Evolutionary conservation across 1,140 invertebrate species (phyloP), one percentile per base, ranked within the genome.

Genomic region (Helicoverpa zea): DNA sequence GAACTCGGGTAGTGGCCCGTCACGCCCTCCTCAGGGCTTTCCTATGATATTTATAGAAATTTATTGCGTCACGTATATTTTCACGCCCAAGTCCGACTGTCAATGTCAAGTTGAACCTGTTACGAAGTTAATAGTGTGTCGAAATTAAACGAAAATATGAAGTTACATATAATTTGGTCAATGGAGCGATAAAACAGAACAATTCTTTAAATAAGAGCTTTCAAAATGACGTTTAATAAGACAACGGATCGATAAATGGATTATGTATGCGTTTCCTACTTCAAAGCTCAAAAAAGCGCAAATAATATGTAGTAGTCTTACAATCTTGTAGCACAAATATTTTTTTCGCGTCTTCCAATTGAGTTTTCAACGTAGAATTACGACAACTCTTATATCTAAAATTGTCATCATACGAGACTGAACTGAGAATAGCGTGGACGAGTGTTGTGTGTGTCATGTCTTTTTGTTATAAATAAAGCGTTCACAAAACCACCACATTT

Each of bases 401-500:
- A 76, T 74, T 75, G 59, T 83, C 76, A 61, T 18, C 35, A 16
- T 75, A 72, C 75, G 64, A 66, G 81, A 47, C 63, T 75, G 49
- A 74, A 82, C 76, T 84, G 76, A 87, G 81, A 90, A 92, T 91
- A 91, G 77, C 79, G 54, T 58, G 49, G 82, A 84, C 84, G 84
- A 79, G 82, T 77, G 35, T 77, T 86, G 85, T 81, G 76, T 81
- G 74, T 91, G 89, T 89, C 90, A 88, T 84, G 80, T 70, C 72
- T 66, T 84, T 86, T 86, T 74, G 81, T 86, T 90, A 92, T 87
- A 93, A 91, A 90, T 91, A 91, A 23, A 82, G 30, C 87, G 81
- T 82, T 87, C 86, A 85, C 80, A 83, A 79, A 85, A 87, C 83
- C 83, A 73, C 56, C 81, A 86, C 84, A 86, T 87, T 85, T 87